Evolutionary conservation across 2,113 vertebrate species (phyloP).

Genomic region (Vombatus ursinus): DNA sequence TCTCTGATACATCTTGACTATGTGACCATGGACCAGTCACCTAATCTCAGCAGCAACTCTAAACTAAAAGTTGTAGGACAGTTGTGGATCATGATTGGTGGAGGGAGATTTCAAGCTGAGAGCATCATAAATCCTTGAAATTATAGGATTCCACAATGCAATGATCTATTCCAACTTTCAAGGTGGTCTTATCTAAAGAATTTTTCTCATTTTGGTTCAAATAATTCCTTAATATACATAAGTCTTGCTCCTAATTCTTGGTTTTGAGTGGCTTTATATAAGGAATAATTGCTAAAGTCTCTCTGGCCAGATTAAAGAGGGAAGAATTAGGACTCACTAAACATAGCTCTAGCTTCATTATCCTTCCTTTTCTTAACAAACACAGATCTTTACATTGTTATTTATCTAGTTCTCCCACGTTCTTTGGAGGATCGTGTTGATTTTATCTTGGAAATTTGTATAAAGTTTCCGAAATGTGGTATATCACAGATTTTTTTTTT

Average conservation of each 20-base stretch:
- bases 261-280: background rate
- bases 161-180: background rate
- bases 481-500: background rate
- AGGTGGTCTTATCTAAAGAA: background rate
- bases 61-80: background rate
- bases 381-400: background rate
- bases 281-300: background rate
- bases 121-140: background rate
- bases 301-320: background rate
- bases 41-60: background rate
- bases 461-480: background rate
- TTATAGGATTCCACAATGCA: background rate
- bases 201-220: background rate
- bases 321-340: background rate
- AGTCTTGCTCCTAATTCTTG: background rate
- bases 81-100: background rate
- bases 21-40: background rate
- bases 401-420: background rate
- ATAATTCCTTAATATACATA: background rate
- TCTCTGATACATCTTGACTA: constrained; percentile 12
- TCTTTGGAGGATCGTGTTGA: background rate
- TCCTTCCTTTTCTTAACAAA: background rate
- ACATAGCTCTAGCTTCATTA: background rate
- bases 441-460: background rate
- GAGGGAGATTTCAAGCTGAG: background rate